Conservation (phyloP, 64 coral and sea anemone species). For the Montipora sp. region DNA sequence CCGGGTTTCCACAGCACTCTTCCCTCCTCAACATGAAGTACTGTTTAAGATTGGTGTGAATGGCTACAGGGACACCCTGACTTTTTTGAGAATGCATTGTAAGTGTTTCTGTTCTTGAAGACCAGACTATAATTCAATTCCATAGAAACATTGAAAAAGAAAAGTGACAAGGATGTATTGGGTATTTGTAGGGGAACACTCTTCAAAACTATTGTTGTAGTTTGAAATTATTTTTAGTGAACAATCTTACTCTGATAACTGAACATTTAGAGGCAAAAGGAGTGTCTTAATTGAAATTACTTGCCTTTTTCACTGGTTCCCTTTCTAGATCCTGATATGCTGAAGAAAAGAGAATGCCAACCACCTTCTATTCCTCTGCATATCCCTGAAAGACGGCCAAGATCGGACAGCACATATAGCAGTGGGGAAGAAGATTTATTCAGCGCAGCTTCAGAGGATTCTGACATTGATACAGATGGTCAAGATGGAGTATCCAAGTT, state of each 20-base stretch:
- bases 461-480: slow-evolving; percentile 3
- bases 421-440: slow-evolving; percentile 69
- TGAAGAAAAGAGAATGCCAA: slow-evolving; percentile 11
- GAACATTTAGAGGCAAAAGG: background rate
- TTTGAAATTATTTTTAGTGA: no score
- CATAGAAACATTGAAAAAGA: no score
- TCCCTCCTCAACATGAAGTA: slow-evolving; percentile 78
- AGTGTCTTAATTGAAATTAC: background rate
- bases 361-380: slow-evolving; percentile 57
- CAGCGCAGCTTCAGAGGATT: slow-evolving; percentile 29
- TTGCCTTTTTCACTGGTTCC: background rate
- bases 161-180: no score
- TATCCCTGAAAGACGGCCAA: no score
- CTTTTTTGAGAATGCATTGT: slow-evolving; percentile 83
- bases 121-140: no score
- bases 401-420: slow-evolving; percentile 63
- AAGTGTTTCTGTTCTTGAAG: slow-evolving; percentile 41
- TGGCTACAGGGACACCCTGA: slow-evolving; percentile 88
- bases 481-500: slow-evolving; percentile 76
- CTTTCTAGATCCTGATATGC: slow-evolving; percentile 66
- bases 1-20: slow-evolving; percentile 84
- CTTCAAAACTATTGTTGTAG: no score
- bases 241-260: no score
- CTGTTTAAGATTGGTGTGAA: slow-evolving; percentile 89
- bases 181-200: no score